Base-by-base conservation (phyloP, 2,797 vertebrate genomes). In the Chelonia mydas region DNA sequence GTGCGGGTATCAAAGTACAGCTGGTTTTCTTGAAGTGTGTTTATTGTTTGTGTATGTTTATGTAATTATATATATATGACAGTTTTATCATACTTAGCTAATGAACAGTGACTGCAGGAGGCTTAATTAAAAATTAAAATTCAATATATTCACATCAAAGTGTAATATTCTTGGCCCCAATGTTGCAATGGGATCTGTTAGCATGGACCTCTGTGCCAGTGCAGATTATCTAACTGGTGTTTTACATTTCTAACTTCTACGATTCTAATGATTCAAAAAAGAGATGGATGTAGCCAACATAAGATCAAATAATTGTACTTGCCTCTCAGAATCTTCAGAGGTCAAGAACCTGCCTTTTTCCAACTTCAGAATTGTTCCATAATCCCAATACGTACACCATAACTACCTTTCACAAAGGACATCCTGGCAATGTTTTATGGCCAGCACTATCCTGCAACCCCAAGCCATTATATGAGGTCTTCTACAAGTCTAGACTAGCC, bases 291-390 rank as follows among this genome's bases (percentile, higher is more conserved):
- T 7, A 94, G 92, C 90, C 49, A 53, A 65, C 33, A 47, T 59
- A 11, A 51, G 74, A 84, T 84, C 51, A 92, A 47, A 80, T 11
- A 83, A 50, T 17, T 91, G 17, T 89, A 51, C 50, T 87, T 78
- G 51, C 17, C 80, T 12, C 12, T 6, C 0, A 0, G n/a, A 91
- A 86, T 0, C 1, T 81, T 79, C 16, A 9, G 41, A 31, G 86
- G 51, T 90, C 81, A 90, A 80, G 84, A 96, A 55, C 78, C 89
- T 37, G 74, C 51, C 84, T 83, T 55, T 74, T 95, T 90, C 54
- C 45, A 10, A 27, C 86, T 89, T 65, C 50, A 37, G 86, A 91
- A 88, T 47, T 1, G 0, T 86, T 49, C 45, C 74, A 77, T 49
- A 49, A 77, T 31, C 27, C 91, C 45, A 47, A 72, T 23, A 82